Base-by-base conservation (phyloP, 2,113 vertebrate genomes). In the Oceanites oceanicus region DNA sequence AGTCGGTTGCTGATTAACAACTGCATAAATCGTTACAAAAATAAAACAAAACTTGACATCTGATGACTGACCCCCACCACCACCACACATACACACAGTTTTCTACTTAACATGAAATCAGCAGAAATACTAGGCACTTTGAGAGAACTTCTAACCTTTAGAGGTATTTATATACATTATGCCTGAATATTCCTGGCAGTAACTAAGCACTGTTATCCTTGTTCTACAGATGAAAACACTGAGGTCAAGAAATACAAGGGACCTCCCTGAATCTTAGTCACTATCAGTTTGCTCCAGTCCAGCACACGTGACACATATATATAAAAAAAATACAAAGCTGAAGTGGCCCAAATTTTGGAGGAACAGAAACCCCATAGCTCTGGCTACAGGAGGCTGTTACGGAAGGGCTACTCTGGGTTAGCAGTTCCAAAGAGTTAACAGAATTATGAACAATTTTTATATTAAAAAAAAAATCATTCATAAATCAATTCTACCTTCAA, bases 1-100 rank as follows among this genome's bases (percentile, higher is more conserved):
- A 86, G 65, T 85, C 63, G 76, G 68, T 34, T 59, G 75, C 86
- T 45, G 27, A 90, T 96, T 94, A 96, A 88, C 63, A 92, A 87
- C 71, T 53, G 52, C 55, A 92, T 90, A 94, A 95, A 95, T 94
- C 91, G 74, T 77, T 80, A 80, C 52, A 77, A 86, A 96, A 94
- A 86, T 73, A 95, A 94, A 97, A 82, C 74, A 86, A 90, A 94
- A 95, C n/a, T 86, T 95, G 88, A 88, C 83, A 91, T 86, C 86
- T 58, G 63, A 92, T 67, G 78, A 94, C 53, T 83, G 67, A 94
- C 84, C 25, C 25, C 19, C 55, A 45, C 23, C 13, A 9, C 53
- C 55, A 49, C 23, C 77, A 63, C 62, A 63, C 2, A 53, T 7
- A 65, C 6, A 80, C 34, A 82, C 5, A 72, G 34, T 68, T 94